These are phyloP conservation scores for Progne subis DNA, from an alignment of 2,113 vertebrate genomes.

Conservation along the genomic window DNA sequence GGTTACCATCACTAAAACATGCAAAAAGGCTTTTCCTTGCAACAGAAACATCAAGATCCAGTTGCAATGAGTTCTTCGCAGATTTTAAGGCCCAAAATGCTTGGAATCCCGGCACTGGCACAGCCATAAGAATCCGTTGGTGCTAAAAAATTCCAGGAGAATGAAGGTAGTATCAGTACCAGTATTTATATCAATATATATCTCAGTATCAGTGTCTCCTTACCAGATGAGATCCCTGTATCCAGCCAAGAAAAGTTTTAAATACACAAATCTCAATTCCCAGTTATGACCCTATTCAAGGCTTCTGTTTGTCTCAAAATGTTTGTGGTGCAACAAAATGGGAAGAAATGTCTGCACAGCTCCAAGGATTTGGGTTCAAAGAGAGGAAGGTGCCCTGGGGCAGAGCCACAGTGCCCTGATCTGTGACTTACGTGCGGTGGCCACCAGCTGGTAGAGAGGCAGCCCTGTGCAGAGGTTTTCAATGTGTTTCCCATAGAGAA, in stretches of 20 bases:
- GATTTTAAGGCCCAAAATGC: slow-evolving; percentile 60
- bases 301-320: not conserved
- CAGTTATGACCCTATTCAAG: fast-evolving
- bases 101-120: slow-evolving; percentile 57
- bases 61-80: not conserved
- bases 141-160: not conserved
- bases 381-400: not conserved
- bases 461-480: slow-evolving; percentile 59
- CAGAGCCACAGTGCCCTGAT: not conserved
- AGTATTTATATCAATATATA: not conserved
- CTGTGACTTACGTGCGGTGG: slow-evolving; percentile 56
- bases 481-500: slow-evolving; percentile 62
- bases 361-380: not conserved
- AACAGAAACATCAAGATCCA: not conserved
- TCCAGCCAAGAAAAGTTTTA: not conserved
- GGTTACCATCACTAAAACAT: not conserved
- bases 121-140: fast-evolving
- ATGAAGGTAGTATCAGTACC: not conserved
- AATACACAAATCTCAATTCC: not conserved
- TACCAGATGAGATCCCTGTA: not conserved
- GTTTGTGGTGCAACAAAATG: too few relatives aligned
- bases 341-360: not conserved
- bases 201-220: not conserved
- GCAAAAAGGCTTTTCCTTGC: not conserved
- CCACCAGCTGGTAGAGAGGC: slow-evolving; percentile 62